Base-by-base conservation (phyloP, 2,888 invertebrate genomes). In the Saturnia japonica region DNA sequence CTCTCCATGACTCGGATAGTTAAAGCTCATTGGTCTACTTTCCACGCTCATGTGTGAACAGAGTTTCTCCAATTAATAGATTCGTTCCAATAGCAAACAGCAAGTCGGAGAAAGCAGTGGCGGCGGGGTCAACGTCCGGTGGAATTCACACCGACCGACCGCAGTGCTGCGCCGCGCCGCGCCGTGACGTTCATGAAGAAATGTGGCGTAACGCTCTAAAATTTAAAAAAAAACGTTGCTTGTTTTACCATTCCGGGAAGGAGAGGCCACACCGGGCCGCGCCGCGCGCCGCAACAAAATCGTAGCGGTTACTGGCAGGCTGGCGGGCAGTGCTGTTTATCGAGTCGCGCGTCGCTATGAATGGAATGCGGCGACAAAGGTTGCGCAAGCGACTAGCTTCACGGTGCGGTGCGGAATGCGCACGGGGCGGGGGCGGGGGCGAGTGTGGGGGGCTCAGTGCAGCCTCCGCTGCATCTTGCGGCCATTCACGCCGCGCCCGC, bases 21-120 rank as follows among this genome's bases (percentile, higher is more conserved):
- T 84, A 85, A 85, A 86, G 86, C 87, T 88, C 85, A 83, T 85
- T 86, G 85, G 87, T 88, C 89, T 85, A 91, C 92, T 92, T 93
- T 92, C 91, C 91, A 91, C 90, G 89, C 89, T 90, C 91, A 93
- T 93, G 91, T 93, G 93, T 93, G 92, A 92, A 93, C 91, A 88
- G 88, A 92, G 93, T 93, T 94, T 93, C 93, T 92, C 91, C 93
- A 93, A 93, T 93, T 93, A 93, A 93, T 93, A 93, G 93, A 93
- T 93, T 94, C 92, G 93, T 94, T 94, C 93, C 93, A 93, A 93
- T 93, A 91, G 93, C 89, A 91, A 92, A 91, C 89, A 91, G 87
- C 88, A 87, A 88, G 88, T 82, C 84, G 88, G 93, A 91, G 93
- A 93, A 93, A 93, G 92, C 91, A 89, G 87, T 85, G 88, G 83